A percentile compares a stretch with the other conserved stretches of the same genome.
Conservation (phyloP, 2,113 vertebrate genomes). For the Sminthopsis crassicaudata region DNA sequence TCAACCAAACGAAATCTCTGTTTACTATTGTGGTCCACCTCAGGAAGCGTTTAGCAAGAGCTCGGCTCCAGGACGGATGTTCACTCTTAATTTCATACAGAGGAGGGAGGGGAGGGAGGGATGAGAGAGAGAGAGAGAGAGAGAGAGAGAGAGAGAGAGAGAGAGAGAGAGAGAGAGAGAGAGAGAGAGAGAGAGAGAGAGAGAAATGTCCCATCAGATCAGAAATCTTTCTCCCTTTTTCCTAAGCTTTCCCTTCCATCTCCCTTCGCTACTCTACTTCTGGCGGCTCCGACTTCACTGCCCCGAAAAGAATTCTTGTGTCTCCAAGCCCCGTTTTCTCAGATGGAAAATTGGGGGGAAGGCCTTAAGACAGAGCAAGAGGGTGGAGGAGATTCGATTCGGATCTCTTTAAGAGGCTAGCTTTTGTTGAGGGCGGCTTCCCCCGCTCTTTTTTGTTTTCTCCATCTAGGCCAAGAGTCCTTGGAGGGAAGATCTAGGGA, state of each 20-base stretch:
- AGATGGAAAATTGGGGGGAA: background rate
- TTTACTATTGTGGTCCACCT: background rate
- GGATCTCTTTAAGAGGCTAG: background rate
- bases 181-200: background rate
- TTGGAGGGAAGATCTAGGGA: background rate
- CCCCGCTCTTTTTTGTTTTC: background rate
- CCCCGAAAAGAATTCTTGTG: background rate
- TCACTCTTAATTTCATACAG: background rate
- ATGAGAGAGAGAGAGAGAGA: background rate
- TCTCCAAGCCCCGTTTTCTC: background rate
- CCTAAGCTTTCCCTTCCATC: background rate
- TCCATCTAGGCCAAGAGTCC: background rate
- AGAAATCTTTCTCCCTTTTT: background rate
- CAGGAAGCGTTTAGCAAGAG: background rate
- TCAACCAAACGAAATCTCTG: background rate
- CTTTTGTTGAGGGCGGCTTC: background rate
- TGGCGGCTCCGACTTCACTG: background rate
- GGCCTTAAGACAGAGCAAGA: background rate
- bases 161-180: background rate
- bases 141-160: background rate
- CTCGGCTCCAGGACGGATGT: background rate
- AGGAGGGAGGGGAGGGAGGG: background rate
- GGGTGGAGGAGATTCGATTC: background rate
- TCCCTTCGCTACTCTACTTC: background rate
- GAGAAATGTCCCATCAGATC: conserved; percentile 26